Evolutionary conservation across 1,140 invertebrate species (phyloP).

Genomic region (Bicyclus anynana): DNA sequence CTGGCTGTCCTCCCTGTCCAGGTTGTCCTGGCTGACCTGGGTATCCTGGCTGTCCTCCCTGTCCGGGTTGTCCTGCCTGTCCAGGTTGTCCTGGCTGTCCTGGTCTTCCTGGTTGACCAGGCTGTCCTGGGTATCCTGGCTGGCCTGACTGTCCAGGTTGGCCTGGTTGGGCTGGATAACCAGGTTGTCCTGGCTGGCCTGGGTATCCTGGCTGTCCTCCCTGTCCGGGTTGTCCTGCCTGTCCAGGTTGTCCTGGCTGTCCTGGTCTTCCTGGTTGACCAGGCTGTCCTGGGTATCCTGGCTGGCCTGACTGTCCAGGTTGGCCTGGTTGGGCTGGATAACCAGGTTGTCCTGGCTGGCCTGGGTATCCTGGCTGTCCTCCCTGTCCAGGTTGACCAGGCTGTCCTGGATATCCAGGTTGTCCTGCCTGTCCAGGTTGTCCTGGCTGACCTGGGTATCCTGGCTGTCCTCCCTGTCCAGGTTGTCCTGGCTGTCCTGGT

Average conservation of each 20-base stretch:
- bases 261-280: conserved; percentile 20
- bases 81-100: conserved; percentile 27
- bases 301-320: conserved; percentile 26
- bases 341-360: conserved; percentile 26
- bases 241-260: conserved; percentile 14
- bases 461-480: conserved; percentile 19
- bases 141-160: conserved; percentile 17
- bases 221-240: conserved; percentile 15
- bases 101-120: conserved; percentile 19
- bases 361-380: conserved; percentile 15
- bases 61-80: conserved; percentile 21
- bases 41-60: conserved; percentile 19
- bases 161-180: conserved; percentile 26
- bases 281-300: conserved; percentile 24
- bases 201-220: conserved; percentile 24
- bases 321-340: conserved; percentile 30
- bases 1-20: conserved; percentile 22
- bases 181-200: conserved; percentile 25
- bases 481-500: neutral
- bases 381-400: conserved; percentile 20
- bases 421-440: conserved; percentile 18
- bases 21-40: conserved; percentile 25
- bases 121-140: conserved; percentile 18
- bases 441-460: conserved; percentile 6
- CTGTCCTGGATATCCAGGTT: conserved; percentile 3